Conservation (phyloP, 2,888 invertebrate genomes). For the Osmoderma eremita region DNA sequence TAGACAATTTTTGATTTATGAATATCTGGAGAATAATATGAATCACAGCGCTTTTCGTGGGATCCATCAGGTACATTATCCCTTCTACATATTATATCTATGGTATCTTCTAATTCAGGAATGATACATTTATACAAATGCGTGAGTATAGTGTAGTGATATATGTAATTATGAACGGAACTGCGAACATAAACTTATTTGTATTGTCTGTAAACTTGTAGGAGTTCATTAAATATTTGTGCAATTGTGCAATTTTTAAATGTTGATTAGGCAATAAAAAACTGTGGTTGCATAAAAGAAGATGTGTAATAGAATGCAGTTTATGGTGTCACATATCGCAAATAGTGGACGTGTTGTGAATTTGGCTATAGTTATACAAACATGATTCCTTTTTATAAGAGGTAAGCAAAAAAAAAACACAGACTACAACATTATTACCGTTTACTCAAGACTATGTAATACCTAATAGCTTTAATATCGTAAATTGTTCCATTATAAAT, state of each 20-base stretch:
- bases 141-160: no score
- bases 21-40: slow-evolving; percentile 19
- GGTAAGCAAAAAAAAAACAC: slow-evolving; percentile 18
- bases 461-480: no score
- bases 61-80: background rate
- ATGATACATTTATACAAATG: no score
- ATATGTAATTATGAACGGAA: no score
- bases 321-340: slow-evolving; percentile 7
- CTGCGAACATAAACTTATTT: no score
- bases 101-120: slow-evolving; percentile 3
- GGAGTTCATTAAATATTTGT: no score
- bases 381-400: slow-evolving; percentile 5
- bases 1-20: slow-evolving; percentile 8
- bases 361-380: slow-evolving; percentile 4
- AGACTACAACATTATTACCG: no score
- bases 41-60: slow-evolving; percentile 26
- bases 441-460: background rate
- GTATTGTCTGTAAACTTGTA: no score
- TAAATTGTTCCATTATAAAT: no score
- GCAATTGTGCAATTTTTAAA: no score
- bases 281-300: no score
- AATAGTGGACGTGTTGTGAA: background rate
- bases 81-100: slow-evolving; percentile 12
- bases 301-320: background rate
- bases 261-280: no score